Conservation (phyloP, 2,797 vertebrate genomes). For the Melanotaenia parkinsoni region DNA sequence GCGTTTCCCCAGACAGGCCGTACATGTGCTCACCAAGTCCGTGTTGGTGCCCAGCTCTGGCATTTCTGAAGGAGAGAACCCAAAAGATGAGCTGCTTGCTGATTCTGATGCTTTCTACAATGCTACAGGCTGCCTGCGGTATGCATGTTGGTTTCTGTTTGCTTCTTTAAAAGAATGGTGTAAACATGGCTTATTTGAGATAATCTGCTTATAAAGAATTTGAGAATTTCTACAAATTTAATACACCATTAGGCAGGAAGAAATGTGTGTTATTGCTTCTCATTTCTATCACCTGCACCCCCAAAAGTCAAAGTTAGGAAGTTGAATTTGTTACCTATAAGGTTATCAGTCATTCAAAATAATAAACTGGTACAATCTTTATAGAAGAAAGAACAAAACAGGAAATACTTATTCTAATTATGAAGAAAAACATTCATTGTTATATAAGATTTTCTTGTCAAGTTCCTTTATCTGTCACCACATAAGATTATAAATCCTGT, state of each 20-base stretch:
- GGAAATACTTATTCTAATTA: not conserved
- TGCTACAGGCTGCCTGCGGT: conserved; percentile 93
- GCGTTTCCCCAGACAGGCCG: conserved; percentile 78
- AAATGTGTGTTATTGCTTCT: too few relatives aligned
- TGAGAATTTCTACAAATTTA: not conserved
- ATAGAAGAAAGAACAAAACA: not conserved
- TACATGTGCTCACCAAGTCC: conserved; percentile 82
- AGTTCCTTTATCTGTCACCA: not conserved
- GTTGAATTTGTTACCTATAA: not conserved
- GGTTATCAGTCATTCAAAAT: conserved; percentile 12
- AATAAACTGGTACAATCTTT: conserved; percentile 3
- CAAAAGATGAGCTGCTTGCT: conserved; percentile 87
- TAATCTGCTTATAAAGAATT: not conserved
- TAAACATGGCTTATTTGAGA: not conserved
- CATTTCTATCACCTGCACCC: not conserved
- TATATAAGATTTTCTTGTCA: not conserved
- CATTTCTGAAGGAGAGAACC: conserved; percentile 90
- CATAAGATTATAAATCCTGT: conserved; percentile 1
- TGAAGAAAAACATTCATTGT: not conserved
- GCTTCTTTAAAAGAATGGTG: not conserved
- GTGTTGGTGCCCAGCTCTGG: conserved; percentile 92
- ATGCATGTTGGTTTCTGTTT: conserved; percentile 7
- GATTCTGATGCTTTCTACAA: conserved; percentile 91
- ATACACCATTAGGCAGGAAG: not conserved
- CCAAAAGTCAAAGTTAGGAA: not conserved